Evolutionary conservation across 2,888 invertebrate genomes (phyloP), one percentile per base, ranked within the genome.

Genomic region (Drosophila testacea): DNA sequence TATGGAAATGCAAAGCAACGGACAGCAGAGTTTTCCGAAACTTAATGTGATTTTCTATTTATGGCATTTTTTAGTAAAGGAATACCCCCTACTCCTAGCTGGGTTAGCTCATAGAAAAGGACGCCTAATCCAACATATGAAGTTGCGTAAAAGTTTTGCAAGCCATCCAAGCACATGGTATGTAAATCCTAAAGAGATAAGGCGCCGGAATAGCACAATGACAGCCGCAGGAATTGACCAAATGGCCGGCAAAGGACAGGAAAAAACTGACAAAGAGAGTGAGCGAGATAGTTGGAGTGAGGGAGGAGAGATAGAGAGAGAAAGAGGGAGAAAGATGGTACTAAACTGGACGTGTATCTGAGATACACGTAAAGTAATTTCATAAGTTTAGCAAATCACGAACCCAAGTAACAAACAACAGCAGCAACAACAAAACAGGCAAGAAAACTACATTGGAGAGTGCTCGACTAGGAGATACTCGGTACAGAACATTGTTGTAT

Each of bases 151-250:
- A 85, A 87, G 64, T 84, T 84, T 81, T 71, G 76, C 76, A 76
- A 75, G 32, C 72, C 38, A 67, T 38, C 59, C 64, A 28, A 48
- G 57, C 72, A 64, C 56, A 79, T 73, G 68, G 74, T 85, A 91
- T 91, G 91, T 91, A 91, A 91, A 91, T 91, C 88, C 89, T 76
- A 77, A 84, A 83, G 89, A 91, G 91, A 91, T 91, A 91, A 91
- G 89, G 91, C 91, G 91, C 78, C 74, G 89, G 79, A 91, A 89
- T 84, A 89, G 88, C 84, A 88, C 90, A 91, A 83, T 91, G 91
- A 91, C 91, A 91, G 85, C 80, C 86, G 79, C 78, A 81, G 83
- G 87, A 89, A 84, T 84, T 86, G 83, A 80, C 77, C 88, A 81
- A 77, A 83, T 81, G 84, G 75, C 75, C 84, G 54, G 69, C 47